A percentile compares a stretch with the other conserved stretches of the same genome.
Evolutionary conservation across 2,113 vertebrate species (phyloP).

Genomic region (Monopterus albus): DNA sequence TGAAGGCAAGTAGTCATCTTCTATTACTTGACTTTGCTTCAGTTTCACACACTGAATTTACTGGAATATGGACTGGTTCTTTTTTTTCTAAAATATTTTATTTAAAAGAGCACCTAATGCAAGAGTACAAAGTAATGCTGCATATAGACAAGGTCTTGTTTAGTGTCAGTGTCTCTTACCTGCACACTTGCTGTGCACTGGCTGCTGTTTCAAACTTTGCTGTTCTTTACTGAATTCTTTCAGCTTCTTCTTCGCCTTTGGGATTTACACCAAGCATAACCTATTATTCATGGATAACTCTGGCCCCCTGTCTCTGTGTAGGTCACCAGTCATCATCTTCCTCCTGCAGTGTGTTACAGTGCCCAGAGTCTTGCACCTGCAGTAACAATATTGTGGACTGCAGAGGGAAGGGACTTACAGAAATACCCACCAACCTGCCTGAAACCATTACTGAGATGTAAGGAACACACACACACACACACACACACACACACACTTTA

Average conservation of each 20-base stretch:
- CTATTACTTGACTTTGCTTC: slow-evolving; percentile 24
- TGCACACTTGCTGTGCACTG: neutral
- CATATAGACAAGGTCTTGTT: slow-evolving; percentile 17
- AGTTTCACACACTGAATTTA: neutral
- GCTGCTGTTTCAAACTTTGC: slow-evolving; percentile 13
- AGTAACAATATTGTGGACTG: slow-evolving; percentile 99
- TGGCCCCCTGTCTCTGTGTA: slow-evolving; percentile 68
- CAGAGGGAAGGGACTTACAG: slow-evolving; percentile 93
- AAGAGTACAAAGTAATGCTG: neutral
- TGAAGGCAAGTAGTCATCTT: slow-evolving; percentile 90
- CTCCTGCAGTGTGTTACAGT: slow-evolving; percentile 96
- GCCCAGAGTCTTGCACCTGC: slow-evolving; percentile 93
- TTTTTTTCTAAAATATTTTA: neutral
- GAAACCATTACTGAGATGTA: slow-evolving; percentile 99
- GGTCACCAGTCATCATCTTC: slow-evolving; percentile 90
- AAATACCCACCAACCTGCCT: slow-evolving; percentile 96
- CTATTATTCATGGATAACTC: slow-evolving; percentile 25
- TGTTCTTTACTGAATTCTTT: slow-evolving; percentile 11
- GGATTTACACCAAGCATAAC: slow-evolving; percentile 20
- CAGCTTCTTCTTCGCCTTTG: neutral
- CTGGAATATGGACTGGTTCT: neutral
- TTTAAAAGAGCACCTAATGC: neutral
- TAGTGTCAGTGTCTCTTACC: slow-evolving; percentile 2
- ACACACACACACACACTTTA: slow-evolving; percentile 14
- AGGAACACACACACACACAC: slow-evolving; percentile 36